phyloP scores from a whole-genome alignment of 2,888 invertebrate species.

The Clitarchus hookeri region DNA sequence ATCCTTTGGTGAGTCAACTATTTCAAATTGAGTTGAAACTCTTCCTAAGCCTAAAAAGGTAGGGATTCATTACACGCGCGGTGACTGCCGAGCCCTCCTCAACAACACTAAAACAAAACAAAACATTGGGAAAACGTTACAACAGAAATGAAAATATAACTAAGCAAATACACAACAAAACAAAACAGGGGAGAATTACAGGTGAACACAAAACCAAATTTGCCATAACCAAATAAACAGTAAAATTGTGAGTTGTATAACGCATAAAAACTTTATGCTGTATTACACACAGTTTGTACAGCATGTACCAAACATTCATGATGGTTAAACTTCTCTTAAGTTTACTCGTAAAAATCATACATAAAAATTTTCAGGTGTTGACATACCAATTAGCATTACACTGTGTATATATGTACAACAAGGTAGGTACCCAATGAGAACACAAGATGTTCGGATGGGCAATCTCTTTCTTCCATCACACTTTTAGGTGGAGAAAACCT shows the following conservation, averaged over 20 bases:
- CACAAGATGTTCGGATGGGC: no score
- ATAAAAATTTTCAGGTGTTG: no score
- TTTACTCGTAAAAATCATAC: no score
- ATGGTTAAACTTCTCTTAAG: no score
- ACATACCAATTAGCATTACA: no score
- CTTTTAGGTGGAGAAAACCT: no score
- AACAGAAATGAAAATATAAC: background rate
- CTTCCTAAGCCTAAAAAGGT: conserved; percentile 34
- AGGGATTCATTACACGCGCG: conserved; percentile 32
- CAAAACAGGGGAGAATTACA: background rate
- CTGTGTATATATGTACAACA: no score
- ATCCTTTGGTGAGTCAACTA: background rate
- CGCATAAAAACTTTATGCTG: background rate
- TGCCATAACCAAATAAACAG: background rate
- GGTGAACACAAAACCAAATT: background rate
- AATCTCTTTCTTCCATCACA: no score
- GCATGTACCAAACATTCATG: no score
- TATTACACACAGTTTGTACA: no score
- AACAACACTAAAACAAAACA: conserved; percentile 10
- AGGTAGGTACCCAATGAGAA: no score
- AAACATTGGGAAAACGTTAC: background rate
- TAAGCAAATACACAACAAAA: background rate
- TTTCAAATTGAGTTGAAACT: conserved; percentile 34
- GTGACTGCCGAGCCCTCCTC: background rate
- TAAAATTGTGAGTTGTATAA: background rate